Evolutionary conservation across 2,113 vertebrate genomes (phyloP), one percentile per base, ranked within the genome.

Genomic region (Phoxinus phoxinus): DNA sequence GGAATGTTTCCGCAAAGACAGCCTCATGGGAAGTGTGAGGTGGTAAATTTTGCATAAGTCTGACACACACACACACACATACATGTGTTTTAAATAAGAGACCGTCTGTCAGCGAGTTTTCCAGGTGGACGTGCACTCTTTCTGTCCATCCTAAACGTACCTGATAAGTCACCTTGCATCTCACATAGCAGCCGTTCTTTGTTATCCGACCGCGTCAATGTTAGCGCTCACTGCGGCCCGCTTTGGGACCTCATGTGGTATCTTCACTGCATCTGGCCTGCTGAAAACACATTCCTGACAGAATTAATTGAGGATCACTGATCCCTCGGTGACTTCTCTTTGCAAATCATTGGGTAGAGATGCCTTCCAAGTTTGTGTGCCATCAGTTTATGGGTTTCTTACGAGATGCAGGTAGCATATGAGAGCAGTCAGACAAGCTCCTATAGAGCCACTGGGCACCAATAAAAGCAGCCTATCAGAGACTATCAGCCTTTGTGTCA

Each of bases 41-140:
- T 65, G 75, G 78, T 91, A 90, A 86, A 91, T 91, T 90, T 84
- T 88, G 87, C 87, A 86, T 87, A 65, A 88, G 85, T 83, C 72
- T 67, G 88, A 81, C 86, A 72, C 30, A 32, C 59, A 48, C 67
- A 59, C 79, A 76, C 74, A 19, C 74, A 73, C 82, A 73, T 83
- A 84, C 81, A 81, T 81, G 79, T 86, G 85, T 90, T 89, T 91
- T 85, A 90, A 89, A 89, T 87, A 86, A 79, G 89, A 87, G 59
- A 67, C 81, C 78, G 85, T 87, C 87, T 87, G 83, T 90, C 89
- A 90, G 81, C 63, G 69, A 27, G 69, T 85, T 88, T 87, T 85
- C 87, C 87, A 87, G 71, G 87, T 90, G 89, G 90, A 91, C 88
- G 84, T 85, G 84, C 87, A 85, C 85, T 77, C 85, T 82, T 71